Evolutionary conservation across 2,888 invertebrate species (phyloP), one percentile per base, ranked within the genome.

Genomic region (Xestobium rufovillosum): DNA sequence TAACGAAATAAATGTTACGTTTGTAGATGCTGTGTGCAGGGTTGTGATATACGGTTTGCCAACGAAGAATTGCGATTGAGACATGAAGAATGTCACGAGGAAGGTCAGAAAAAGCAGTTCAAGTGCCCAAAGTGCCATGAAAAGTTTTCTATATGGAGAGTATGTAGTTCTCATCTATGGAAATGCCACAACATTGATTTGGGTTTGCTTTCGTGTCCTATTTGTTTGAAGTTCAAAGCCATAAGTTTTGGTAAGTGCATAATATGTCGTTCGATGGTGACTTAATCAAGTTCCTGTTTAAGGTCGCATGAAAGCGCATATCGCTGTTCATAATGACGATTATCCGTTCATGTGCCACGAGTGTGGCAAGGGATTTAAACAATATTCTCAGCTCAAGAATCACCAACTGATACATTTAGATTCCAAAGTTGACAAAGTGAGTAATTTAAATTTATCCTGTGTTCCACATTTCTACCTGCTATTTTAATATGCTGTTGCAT

Each of bases 91-190:
- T 77, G 75, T 43, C 78, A 78, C 52, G 45, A 59, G 1, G 50
- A 55, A n/a, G 54, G 53, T 3, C 47, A 52, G 15, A 57, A 55
- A 31, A 58, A 63, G 39, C 60, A 63, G 30, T 76, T 73, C 43
- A 69, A 68, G 44, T 78, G 78, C 49, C 64, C 55, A 3, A 61
- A 70, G 32, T 78, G 78, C 44, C 63, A 65, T 1, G 55, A 68
- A 38, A 60, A 65, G n/a, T 67, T 75, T 43, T 58, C 66, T 1
- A 70, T 71, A 37, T 85, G 85, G 85, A 67, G 75, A 12, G 66
- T 70, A 3, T 77, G 82, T 50, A 73, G 78, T 4, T 63, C 72
- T 44, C 85, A 85, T 59, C 62, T 84, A 48, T 83, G 82, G 79
- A 76, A 75, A 47, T 62, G 66, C 2, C 83, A 84, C 59, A 66